phyloP scores from a whole-genome alignment of 2,888 invertebrate genomes.

The Brassicogethes aeneus region DNA sequence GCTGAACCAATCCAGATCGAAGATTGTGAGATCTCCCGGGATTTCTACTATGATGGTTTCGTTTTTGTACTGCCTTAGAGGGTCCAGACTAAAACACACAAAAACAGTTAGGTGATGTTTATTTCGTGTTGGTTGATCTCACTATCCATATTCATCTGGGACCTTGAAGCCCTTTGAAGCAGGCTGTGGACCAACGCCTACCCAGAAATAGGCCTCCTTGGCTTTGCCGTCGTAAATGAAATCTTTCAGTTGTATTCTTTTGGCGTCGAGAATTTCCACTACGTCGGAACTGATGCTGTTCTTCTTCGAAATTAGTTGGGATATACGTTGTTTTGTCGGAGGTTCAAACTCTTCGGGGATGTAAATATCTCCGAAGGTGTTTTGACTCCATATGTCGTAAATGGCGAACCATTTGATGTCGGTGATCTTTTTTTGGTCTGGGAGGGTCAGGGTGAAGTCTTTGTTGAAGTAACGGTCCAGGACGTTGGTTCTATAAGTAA shows the following conservation, averaged over 20 bases:
- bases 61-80: conserved; percentile 60
- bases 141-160: conserved; percentile 90
- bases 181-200: conserved; percentile 82
- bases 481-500: conserved; percentile 64
- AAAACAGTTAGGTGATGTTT: background rate
- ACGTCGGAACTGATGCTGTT: conserved; percentile 62
- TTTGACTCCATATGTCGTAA: conserved; percentile 79
- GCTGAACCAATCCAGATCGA: conserved; percentile 77
- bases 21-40: conserved; percentile 75
- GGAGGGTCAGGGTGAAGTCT: conserved; percentile 71
- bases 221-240: conserved; percentile 72
- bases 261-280: conserved; percentile 70
- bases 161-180: conserved; percentile 71
- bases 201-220: conserved; percentile 76
- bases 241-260: conserved; percentile 66
- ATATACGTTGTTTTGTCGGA: conserved; percentile 59
- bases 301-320: conserved; percentile 49
- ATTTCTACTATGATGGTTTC: conserved; percentile 66
- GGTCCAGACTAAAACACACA: conserved; percentile 56
- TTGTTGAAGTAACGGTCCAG: conserved; percentile 78
- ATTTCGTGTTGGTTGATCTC: conserved; percentile 26
- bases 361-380: conserved; percentile 82
- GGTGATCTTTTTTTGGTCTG: conserved; percentile 77
- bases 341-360: conserved; percentile 87
- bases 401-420: conserved; percentile 85